Evolutionary conservation across 2,797 vertebrate genomes (phyloP), one percentile per base, ranked within the genome.

Genomic region (Acrocephalus scirpaceus): DNA sequence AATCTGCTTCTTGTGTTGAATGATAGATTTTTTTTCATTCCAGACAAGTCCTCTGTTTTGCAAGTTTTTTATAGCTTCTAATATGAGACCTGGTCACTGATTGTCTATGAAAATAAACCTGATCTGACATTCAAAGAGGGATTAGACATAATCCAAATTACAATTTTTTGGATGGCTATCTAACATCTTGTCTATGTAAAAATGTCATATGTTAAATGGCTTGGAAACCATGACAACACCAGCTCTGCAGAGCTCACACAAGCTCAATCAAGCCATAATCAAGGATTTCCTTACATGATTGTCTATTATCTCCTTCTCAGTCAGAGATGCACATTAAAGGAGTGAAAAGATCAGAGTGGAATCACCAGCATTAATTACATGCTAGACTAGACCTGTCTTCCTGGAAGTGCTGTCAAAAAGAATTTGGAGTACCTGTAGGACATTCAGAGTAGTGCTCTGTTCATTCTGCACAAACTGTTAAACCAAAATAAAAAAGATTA

Each of bases 181-280:
- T 95, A 97, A 96, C 93, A 94, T 78, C 89, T 92, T 54, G 87
- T 70, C 96, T 96, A 60, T 81, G 96, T 89, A 96, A 95, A 97
- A 94, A 94, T 90, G 92, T 93, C 93, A 83, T 89, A 80, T 9
- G 4, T 81, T 88, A 95, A 95, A 97, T 36, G 27, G 50, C 78
- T 96, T 88, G 92, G 97, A 96, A 98, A 96, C 96, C 97, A 97
- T 97, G 96, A 97, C 97, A 96, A 96, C 97, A 97, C 88, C 84
- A 91, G 92, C 95, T 38, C 96, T 97, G 91, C 74, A 84, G 86
- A 97, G 95, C 96, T 96, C 96, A 94, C 94, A 96, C 90, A 94
- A 97, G 97, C 96, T 97, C 97, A 98, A 97, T 98, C 97, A 97
- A 97, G 96, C 85, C 94, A 97, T 95, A 97, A 97, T 98, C 97